Conservation (phyloP, 2,797 vertebrate genomes). For the Florisuga fusca region DNA sequence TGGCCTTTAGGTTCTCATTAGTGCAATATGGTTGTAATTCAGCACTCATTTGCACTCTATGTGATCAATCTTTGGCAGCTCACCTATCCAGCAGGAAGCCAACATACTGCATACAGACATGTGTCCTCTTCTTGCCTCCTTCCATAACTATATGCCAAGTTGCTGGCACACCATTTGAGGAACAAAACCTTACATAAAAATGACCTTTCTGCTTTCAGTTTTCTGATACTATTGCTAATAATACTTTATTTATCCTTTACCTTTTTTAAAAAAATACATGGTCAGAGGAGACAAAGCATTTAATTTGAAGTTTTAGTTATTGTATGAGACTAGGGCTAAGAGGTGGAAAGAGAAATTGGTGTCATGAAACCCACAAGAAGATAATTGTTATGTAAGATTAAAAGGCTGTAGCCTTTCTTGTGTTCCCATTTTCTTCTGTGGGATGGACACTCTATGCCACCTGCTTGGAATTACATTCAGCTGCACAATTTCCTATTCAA, state of each 20-base stretch:
- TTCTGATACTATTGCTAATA: not conserved
- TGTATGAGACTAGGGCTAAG: not conserved
- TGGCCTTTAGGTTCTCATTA: constrained; percentile 48
- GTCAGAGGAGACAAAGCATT: not conserved
- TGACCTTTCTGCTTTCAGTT: not conserved
- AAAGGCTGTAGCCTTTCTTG: not conserved
- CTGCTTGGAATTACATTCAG: not conserved
- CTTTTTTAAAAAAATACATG: not conserved
- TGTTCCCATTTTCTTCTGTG: not conserved
- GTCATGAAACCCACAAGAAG: not conserved
- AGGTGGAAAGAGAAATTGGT: not conserved
- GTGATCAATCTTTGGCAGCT: not conserved
- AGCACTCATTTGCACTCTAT: not conserved
- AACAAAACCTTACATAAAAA: not conserved
- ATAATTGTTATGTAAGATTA: not conserved
- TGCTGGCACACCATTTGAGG: not conserved
- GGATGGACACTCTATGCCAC: not conserved
- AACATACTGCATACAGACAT: not conserved
- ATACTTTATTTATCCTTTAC: not conserved
- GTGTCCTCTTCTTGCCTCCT: not conserved
- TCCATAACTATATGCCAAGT: not conserved
- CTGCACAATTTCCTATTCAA: not conserved
- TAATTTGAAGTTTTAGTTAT: not conserved
- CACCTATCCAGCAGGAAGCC: not conserved
- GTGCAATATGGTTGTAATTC: not conserved